phyloP scores from a whole-genome alignment of 2,888 invertebrate species.

The Piscicola geometra region DNA sequence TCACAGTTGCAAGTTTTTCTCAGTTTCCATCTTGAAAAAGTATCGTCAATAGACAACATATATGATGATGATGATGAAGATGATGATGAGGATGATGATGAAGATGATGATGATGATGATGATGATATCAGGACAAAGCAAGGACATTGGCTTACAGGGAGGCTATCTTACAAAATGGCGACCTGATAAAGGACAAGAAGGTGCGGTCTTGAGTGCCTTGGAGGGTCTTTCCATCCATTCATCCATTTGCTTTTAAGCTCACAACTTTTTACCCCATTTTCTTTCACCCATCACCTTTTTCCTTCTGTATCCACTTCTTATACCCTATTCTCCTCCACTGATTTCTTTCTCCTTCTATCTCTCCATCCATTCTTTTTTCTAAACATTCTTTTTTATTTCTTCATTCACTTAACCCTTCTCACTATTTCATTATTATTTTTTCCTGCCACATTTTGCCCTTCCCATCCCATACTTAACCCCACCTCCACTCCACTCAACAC shows the following conservation, averaged over 20 bases:
- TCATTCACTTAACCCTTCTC: not conserved
- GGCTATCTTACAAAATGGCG: constrained; percentile 20
- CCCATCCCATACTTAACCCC: not conserved
- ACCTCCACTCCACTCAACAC: not conserved
- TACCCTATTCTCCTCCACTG: not conserved
- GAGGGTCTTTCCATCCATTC: too few species aligned
- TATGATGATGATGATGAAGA: too few species aligned
- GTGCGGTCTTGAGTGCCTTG: too few species aligned
- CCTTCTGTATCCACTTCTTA: not conserved
- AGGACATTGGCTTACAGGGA: constrained; percentile 26
- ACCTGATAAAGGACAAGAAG: not conserved
- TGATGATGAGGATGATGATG: too few species aligned
- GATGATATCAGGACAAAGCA: constrained; percentile 25
- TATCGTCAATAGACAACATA: not conserved
- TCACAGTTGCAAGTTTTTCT: not conserved
- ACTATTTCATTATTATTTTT: not conserved
- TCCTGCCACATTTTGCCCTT: too few species aligned
- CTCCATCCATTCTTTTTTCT: not conserved
- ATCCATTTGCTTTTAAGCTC: too few species aligned
- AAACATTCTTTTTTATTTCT: too few species aligned
- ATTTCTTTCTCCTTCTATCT: not conserved
- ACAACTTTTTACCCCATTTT: too few species aligned
- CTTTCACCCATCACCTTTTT: not conserved
- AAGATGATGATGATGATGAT: too few species aligned
- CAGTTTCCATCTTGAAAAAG: not conserved